Evolutionary conservation across 2,888 invertebrate genomes (phyloP).

Genomic region (Tetrapedia diversipes): DNA sequence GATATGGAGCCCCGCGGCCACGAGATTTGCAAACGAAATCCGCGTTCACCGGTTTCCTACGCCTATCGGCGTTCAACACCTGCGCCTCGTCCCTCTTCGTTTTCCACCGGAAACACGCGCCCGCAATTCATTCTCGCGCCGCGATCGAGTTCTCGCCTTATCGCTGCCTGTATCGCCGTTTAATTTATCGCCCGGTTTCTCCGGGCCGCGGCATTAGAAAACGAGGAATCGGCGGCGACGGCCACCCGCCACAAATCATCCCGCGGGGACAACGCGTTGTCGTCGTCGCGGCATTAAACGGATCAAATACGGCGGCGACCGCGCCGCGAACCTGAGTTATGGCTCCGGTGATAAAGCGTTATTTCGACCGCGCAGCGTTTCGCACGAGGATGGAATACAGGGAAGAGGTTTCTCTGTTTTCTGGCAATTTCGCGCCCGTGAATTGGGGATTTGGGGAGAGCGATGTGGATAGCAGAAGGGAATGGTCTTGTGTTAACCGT

Average conservation of each 20-base stretch:
- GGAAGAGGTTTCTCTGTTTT: background rate
- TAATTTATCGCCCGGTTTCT: conserved; percentile 75
- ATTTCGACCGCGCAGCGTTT: background rate
- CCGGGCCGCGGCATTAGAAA: conserved; percentile 72
- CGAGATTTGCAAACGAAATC: conserved; percentile 59
- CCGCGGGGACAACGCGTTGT: conserved; percentile 61
- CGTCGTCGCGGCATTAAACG: conserved; percentile 51
- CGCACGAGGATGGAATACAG: background rate
- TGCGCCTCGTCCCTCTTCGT: conserved; percentile 75
- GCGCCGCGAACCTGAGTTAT: conserved; percentile 4
- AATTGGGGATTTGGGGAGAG: too few relatives aligned
- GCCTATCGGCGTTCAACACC: conserved; percentile 71
- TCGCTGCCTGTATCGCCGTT: conserved; percentile 73
- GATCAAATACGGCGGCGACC: conserved; percentile 36
- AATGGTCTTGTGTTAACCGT: too few relatives aligned
- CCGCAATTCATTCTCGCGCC: conserved; percentile 70
- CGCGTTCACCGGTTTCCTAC: conserved; percentile 59
- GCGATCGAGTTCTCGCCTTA: conserved; percentile 73
- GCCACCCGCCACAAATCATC: conserved; percentile 73
- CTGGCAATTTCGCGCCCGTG: too few relatives aligned
- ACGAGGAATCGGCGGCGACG: conserved; percentile 75
- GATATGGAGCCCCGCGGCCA: conserved; percentile 29
- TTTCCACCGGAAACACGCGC: conserved; percentile 71
- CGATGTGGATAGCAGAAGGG: too few relatives aligned
- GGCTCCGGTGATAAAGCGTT: conserved; percentile 7